A percentile compares a stretch with the other conserved stretches of the same genome.
These are phyloP conservation scores for Oxytorus armatus DNA, from an alignment of 2,888 invertebrate genomes.

Conservation along the genomic window DNA sequence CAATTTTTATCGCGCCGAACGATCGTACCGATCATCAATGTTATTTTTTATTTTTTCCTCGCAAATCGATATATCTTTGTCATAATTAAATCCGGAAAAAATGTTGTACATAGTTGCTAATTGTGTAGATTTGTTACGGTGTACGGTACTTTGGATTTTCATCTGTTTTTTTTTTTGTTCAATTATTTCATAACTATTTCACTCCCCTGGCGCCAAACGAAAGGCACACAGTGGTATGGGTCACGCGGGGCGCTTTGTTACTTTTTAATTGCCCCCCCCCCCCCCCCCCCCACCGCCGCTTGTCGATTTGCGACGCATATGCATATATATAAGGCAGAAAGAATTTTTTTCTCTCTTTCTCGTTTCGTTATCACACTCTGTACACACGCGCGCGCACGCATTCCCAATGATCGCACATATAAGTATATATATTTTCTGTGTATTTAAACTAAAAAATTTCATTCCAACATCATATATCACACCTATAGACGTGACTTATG, in stretches of 20 bases:
- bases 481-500: too few species aligned
- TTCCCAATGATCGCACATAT: slow-evolving; percentile 4
- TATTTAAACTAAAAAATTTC: slow-evolving; percentile 7
- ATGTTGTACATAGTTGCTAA: background rate
- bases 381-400: slow-evolving; percentile 44
- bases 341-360: background rate
- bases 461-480: background rate
- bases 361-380: background rate
- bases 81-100: too few species aligned
- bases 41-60: background rate
- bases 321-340: background rate
- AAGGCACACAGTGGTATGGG: slow-evolving; percentile 65
- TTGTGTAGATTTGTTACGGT: background rate
- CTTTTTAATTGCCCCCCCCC: slow-evolving; percentile 31
- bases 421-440: background rate
- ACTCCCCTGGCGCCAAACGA: too few species aligned
- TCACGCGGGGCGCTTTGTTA: slow-evolving; percentile 63
- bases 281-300: too few species aligned
- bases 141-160: background rate
- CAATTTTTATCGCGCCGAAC: background rate
- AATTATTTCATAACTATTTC: background rate
- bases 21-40: background rate
- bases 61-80: background rate
- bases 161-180: too few species aligned
- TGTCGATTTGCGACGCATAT: background rate